A percentile compares a stretch with the other conserved stretches of the same genome.
These are phyloP conservation scores for Odontocolon sp. DNA, from an alignment of 2,888 invertebrate species.

Conservation along the genomic window DNA sequence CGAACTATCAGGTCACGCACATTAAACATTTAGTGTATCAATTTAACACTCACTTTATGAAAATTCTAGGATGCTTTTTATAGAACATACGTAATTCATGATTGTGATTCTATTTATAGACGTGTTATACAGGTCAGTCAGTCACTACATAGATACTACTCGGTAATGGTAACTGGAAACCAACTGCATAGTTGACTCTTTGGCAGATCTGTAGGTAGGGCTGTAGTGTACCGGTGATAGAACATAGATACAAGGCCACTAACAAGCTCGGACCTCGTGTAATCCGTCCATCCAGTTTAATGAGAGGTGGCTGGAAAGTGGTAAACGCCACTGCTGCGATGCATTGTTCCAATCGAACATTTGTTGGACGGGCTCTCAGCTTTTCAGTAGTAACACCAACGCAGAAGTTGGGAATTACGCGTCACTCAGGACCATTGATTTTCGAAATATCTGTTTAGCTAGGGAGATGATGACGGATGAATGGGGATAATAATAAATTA, in stretches of 20 bases:
- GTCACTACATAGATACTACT: no score
- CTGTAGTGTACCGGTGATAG: neutral
- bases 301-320: slow-evolving; percentile 25
- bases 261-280: neutral
- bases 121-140: no score
- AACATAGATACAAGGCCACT: neutral
- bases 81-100: no score
- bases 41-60: no score
- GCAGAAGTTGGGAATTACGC: slow-evolving; percentile 26
- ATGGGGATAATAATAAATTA: neutral
- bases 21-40: no score
- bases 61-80: no score
- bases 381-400: slow-evolving; percentile 22
- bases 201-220: no score
- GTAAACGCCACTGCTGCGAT: slow-evolving; percentile 29
- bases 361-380: neutral
- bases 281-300: slow-evolving; percentile 5
- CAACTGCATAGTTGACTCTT: no score
- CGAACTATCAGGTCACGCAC: no score
- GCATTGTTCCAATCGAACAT: neutral
- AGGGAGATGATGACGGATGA: neutral
- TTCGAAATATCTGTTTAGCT: slow-evolving; percentile 30
- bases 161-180: no score
- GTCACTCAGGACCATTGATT: slow-evolving; percentile 50
- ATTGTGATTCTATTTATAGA: no score